phyloP scores from a whole-genome alignment of 2,888 invertebrate genomes.

The Nymphalis c-album region DNA sequence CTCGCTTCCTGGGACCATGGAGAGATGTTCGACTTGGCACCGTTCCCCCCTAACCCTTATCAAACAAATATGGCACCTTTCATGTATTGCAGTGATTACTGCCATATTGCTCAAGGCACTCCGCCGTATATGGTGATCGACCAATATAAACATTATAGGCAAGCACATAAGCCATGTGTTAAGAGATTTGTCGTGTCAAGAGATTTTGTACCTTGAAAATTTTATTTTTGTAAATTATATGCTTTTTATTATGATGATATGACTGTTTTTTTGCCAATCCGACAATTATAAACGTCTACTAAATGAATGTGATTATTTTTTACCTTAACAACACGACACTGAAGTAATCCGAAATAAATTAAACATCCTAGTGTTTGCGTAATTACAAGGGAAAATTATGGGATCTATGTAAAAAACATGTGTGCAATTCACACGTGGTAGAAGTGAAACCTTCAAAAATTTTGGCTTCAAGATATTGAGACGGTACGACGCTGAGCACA shows the following conservation, averaged over 20 bases:
- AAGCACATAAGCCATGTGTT: slow-evolving; percentile 50
- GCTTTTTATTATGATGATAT: neutral
- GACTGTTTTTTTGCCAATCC: too few relatives aligned
- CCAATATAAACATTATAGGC: slow-evolving; percentile 53
- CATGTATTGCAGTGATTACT: slow-evolving; percentile 77
- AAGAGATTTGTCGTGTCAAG: slow-evolving; percentile 52
- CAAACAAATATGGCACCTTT: slow-evolving; percentile 74
- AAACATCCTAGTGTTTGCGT: too few relatives aligned
- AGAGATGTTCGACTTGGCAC: slow-evolving; percentile 64
- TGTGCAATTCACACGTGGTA: too few relatives aligned
- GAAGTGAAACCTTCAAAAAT: too few relatives aligned
- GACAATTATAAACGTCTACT: too few relatives aligned
- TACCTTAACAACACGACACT: too few relatives aligned
- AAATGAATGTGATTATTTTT: too few relatives aligned
- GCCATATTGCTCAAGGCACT: slow-evolving; percentile 68
- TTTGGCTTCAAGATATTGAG: too few relatives aligned
- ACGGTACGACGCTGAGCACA: too few relatives aligned
- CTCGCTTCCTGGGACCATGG: slow-evolving; percentile 67
- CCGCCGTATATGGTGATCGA: slow-evolving; percentile 66
- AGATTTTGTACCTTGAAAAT: slow-evolving; percentile 42
- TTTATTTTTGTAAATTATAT: neutral
- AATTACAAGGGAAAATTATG: too few relatives aligned
- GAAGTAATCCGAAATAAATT: too few relatives aligned
- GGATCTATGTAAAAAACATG: too few relatives aligned
- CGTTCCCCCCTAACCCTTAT: slow-evolving; percentile 69